phyloP scores from a whole-genome alignment of 2,888 invertebrate species.

The Dasysyrphus albostriatus region DNA sequence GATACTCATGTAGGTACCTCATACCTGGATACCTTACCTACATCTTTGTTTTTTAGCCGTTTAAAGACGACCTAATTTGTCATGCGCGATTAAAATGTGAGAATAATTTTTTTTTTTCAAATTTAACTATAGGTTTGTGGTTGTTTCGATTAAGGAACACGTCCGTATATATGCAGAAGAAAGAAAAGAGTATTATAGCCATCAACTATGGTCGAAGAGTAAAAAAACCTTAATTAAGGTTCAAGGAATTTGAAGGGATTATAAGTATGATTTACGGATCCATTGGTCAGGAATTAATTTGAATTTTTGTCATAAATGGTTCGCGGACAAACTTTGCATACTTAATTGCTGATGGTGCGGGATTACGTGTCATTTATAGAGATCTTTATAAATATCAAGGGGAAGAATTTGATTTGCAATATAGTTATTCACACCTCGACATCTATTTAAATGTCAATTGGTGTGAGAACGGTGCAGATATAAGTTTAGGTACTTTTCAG shows the following conservation, averaged over 20 bases:
- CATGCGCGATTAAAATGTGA: constrained; percentile 69
- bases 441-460: not conserved
- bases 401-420: not conserved
- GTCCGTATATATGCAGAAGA: not conserved
- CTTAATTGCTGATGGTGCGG: not conserved
- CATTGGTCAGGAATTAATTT: constrained; percentile 2
- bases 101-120: constrained; percentile 38
- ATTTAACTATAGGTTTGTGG: constrained; percentile 35
- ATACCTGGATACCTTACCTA: constrained; percentile 11
- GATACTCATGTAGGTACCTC: constrained; percentile 15
- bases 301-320: not conserved
- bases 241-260: constrained; percentile 28
- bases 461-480: not conserved
- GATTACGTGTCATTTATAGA: not conserved
- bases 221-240: constrained; percentile 25
- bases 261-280: constrained; percentile 31
- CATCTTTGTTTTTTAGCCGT: constrained; percentile 42
- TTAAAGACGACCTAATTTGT: constrained; percentile 73
- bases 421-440: not conserved
- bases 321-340: constrained; percentile 11
- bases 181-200: too few relatives aligned
- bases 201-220: not conserved
- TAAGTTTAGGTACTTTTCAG: not conserved
- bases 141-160: constrained; percentile 31
- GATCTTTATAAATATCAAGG: not conserved